phyloP scores from a whole-genome alignment of 2,113 vertebrate genomes.

The Peromyscus californicus region DNA sequence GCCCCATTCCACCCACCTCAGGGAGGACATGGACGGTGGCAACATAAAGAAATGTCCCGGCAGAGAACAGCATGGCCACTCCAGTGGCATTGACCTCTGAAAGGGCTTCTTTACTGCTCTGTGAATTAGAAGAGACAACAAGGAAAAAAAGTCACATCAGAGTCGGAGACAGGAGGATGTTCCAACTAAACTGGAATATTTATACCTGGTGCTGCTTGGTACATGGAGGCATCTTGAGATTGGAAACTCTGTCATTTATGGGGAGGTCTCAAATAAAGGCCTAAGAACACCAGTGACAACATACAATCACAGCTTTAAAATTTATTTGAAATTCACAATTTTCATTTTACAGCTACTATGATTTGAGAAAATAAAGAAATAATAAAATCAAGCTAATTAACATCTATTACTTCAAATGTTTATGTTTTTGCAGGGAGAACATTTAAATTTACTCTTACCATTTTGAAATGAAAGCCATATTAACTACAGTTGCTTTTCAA shows the following conservation, averaged over 20 bases:
- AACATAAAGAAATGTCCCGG: slow-evolving; percentile 99
- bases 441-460: slow-evolving; percentile 1
- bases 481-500: background rate
- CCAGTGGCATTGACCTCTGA: slow-evolving; percentile 98
- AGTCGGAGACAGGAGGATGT: slow-evolving; percentile 35
- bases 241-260: slow-evolving; percentile 19
- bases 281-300: background rate
- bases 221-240: background rate
- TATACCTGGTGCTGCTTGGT: background rate
- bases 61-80: slow-evolving; percentile 99
- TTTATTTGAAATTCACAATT: background rate
- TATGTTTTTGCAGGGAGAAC: background rate
- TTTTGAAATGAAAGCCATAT: background rate
- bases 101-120: slow-evolving; percentile 99
- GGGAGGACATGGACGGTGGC: slow-evolving; percentile 99
- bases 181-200: background rate
- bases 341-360: background rate
- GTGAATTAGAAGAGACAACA: slow-evolving; percentile 72
- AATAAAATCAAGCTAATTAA: slow-evolving; percentile 15
- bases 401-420: background rate
- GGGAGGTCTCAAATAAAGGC: slow-evolving; percentile 34
- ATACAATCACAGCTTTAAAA: background rate
- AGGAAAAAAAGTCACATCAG: slow-evolving; percentile 41
- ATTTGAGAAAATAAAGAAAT: background rate
- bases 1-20: slow-evolving; percentile 96